Percentiles rank a stretch among this genome's conserved stretches.
These are phyloP conservation scores for Pseudomyrmex gracilis DNA, from an alignment of 1,140 invertebrate species.

Conservation along the genomic window DNA sequence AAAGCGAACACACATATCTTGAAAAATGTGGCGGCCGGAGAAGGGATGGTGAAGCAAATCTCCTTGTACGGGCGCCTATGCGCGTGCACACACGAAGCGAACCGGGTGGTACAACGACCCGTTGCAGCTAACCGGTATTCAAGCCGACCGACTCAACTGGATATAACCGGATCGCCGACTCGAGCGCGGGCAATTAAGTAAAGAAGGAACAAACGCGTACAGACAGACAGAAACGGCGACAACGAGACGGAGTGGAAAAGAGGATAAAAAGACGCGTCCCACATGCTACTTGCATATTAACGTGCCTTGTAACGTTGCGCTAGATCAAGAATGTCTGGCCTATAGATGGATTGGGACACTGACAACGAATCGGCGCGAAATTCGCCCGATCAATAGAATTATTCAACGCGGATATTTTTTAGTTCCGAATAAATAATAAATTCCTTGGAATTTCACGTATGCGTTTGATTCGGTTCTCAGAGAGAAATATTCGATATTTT, in stretches of 20 bases:
- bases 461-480: too few relatives aligned
- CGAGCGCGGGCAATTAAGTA: slow-evolving; percentile 52
- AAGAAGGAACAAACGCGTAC: background rate
- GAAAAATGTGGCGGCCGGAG: slow-evolving; percentile 27
- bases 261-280: slow-evolving; percentile 16
- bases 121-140: slow-evolving; percentile 66
- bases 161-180: slow-evolving; percentile 69
- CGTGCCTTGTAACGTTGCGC: slow-evolving; percentile 20
- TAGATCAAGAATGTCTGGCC: slow-evolving; percentile 23
- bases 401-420: slow-evolving; percentile 1
- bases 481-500: too few relatives aligned
- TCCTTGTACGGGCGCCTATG: slow-evolving; percentile 41
- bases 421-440: background rate
- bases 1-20: slow-evolving; percentile 3
- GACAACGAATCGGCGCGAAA: background rate
- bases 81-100: slow-evolving; percentile 16
- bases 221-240: background rate
- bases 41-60: slow-evolving; percentile 15
- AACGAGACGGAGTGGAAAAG: background rate
- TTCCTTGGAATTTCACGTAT: background rate
- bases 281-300: slow-evolving; percentile 18
- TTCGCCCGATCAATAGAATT: background rate
- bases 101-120: slow-evolving; percentile 74
- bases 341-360: slow-evolving; percentile 17
- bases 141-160: slow-evolving; percentile 65